Base-by-base conservation (phyloP, 2,888 invertebrate genomes). In the Caenorhabditis sp. region DNA sequence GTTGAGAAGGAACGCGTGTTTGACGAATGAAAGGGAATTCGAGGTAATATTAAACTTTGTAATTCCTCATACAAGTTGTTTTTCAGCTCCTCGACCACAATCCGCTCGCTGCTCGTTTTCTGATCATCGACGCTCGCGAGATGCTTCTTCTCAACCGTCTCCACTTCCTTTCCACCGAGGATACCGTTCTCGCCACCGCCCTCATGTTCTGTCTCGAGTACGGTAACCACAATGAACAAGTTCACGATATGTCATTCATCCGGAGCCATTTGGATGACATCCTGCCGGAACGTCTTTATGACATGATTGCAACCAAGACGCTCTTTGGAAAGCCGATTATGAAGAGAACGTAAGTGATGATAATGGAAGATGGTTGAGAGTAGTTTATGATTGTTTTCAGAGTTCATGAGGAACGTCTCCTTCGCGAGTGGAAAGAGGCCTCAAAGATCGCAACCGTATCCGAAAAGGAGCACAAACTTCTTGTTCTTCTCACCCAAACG, bases 111-210 rank as follows among this genome's bases (percentile, higher is more conserved):
- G 80, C 68, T 22, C 50, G 28, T 18, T 72, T 68, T 26, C 26
- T 80, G 32, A 68, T 72, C 2, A 68, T 40, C 20, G 80, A 80
- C 26, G 80, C 72, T 11, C 51, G 62, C 56, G 80, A 80, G 15
- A 61, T 47, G 61, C 53, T 80, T 9, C 55, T 72, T n/a, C 55
- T 68, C 18, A 62, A 68, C 18, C 65, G 70, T n/a, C 58, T 79
- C 9, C 65, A 71, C 8, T 55, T 79, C 20, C 65, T 64, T 9
- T 68, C 65, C 11, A 18, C 72, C 11, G 72, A 72, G 3, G 61
- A 80, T 32, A 60, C 56, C 9, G 56, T 80, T 35, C 55, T 61
- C 15, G 71, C 65, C 15, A 50, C 72, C 8, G 80, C 72, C n/a
- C 56, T 80, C 18, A 20, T 80, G 0, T 72, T 80, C 60, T 47